Evolutionary conservation across 2,113 vertebrate genomes (phyloP).

Genomic region (Smithornis capensis): DNA sequence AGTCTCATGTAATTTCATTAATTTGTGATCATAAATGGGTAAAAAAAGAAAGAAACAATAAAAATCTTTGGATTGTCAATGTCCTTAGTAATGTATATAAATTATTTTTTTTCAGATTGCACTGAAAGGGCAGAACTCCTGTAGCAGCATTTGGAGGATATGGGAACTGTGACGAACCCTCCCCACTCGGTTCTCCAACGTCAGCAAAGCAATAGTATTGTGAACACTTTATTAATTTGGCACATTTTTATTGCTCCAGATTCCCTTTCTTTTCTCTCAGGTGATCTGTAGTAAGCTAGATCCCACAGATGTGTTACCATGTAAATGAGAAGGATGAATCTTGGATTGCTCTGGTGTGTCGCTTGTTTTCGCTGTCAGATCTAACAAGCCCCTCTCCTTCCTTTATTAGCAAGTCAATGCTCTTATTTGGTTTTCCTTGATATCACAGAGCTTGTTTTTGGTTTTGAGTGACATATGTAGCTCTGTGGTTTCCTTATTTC

Average conservation of each 20-base stretch:
- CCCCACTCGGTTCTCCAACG: fast-evolving
- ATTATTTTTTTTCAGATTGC: conserved; percentile 2
- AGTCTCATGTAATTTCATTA: conserved; percentile 80
- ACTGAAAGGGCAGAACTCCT: background rate
- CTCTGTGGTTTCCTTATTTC: background rate
- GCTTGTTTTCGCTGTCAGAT: background rate
- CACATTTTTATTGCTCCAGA: background rate
- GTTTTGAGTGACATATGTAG: background rate
- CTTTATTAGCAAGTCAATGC: background rate
- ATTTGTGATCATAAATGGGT: conserved; percentile 82
- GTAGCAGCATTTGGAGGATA: background rate
- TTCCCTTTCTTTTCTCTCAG: background rate
- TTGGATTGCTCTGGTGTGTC: background rate
- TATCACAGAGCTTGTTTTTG: background rate
- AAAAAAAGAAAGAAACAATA: conserved; percentile 44
- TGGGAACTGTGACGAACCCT: background rate
- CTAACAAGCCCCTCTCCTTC: background rate
- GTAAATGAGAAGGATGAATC: background rate
- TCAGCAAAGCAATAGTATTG: background rate
- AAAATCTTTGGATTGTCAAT: conserved; percentile 60
- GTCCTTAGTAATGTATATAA: background rate
- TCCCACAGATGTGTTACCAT: background rate
- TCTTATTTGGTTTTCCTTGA: background rate
- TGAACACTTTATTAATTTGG: background rate
- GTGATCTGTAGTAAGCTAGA: background rate